phyloP scores from a whole-genome alignment of 2,797 vertebrate species.

The Gouania willdenowi region DNA sequence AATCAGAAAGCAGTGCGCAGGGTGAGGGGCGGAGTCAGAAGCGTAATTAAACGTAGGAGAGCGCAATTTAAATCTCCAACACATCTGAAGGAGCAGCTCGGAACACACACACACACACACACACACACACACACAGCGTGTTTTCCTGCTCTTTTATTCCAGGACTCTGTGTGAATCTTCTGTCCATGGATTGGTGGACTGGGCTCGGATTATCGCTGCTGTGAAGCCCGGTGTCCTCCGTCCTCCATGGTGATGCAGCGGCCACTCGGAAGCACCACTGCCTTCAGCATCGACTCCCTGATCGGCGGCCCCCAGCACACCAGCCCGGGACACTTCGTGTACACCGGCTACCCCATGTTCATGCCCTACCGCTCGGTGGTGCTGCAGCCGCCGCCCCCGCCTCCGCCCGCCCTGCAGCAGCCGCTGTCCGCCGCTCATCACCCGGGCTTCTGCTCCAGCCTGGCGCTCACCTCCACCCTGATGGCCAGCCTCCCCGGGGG shows the following conservation, averaged over 20 bases:
- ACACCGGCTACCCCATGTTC: constrained; percentile 95
- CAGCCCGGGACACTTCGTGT: constrained; percentile 89
- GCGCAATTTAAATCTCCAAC: constrained; percentile 85
- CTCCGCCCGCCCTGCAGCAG: constrained; percentile 78
- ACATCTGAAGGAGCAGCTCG: constrained; percentile 27
- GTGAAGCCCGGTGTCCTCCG: constrained; percentile 35
- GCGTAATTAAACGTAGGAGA: constrained; percentile 83
- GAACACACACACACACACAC: constrained; percentile 10
- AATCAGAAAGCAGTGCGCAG: constrained; percentile 46
- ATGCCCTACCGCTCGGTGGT: constrained; percentile 95
- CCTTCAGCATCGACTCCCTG: constrained; percentile 96
- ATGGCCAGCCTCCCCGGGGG: constrained; percentile 90
- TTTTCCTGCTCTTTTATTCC: not conserved
- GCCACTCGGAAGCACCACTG: constrained; percentile 90
- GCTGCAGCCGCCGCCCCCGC: constrained; percentile 88
- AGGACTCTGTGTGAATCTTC: not conserved
- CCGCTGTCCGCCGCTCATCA: constrained; percentile 76
- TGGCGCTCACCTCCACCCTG: constrained; percentile 90
- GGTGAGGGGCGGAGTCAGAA: constrained; percentile 43
- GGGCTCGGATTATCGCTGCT: constrained; percentile 27
- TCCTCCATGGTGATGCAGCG: constrained; percentile 97
- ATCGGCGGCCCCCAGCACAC: constrained; percentile 90
- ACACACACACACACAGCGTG: constrained; percentile 8
- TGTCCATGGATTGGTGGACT: constrained; percentile 29
- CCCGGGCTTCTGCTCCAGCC: constrained; percentile 89